Base-by-base conservation (phyloP, 2,113 vertebrate genomes). In the Argyrosomus japonicus region DNA sequence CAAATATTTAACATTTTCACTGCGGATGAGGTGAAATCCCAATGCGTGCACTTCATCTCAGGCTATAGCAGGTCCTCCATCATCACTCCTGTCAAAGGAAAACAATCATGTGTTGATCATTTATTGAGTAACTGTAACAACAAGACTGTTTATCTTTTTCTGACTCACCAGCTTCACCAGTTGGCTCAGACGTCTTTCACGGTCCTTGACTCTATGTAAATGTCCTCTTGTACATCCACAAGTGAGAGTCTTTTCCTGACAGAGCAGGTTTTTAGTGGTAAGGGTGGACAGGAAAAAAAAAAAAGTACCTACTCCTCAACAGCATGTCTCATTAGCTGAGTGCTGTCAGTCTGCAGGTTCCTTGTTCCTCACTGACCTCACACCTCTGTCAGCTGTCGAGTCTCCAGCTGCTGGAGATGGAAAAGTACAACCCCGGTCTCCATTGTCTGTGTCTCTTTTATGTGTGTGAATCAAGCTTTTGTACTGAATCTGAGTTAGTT, bases 251-350 rank as follows among this genome's bases (percentile, higher is more conserved):
- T 43, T 64, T 73, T 51, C 51, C 13, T 70, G 60, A 67, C 25
- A 0, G 50, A 73, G 21, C 43, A 69, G 50, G 56, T 74, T 78
- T 48, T 12, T 21, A 32, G 50, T 58, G 32, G 25, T 60, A 64
- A 64, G 56, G 15, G 47, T 36, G 2, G 45, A 51, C 36, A 1
- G n/a, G n/a, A 73, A 40, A 32, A 45, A 32, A 48, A 75, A 47
- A 40, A 50, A 70, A 71, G 29, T 50, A 71, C 67, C 50, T 54
- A 47, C 45, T 43, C n/a, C 63, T 61, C 32, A 73, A 56, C 68
- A 87, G 68, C 47, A n/a, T 73, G 71, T 86, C 88, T 93, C 85
- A 82, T 94, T 92, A 91, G 74, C 56, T 17, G 81, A 80, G 61
- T n/a, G 45, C 56, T 87, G 84, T 87, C 77, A 60, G 80, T 85